Evolutionary conservation across 2,797 vertebrate species (phyloP).

Genomic region (Taenioides sp.): DNA sequence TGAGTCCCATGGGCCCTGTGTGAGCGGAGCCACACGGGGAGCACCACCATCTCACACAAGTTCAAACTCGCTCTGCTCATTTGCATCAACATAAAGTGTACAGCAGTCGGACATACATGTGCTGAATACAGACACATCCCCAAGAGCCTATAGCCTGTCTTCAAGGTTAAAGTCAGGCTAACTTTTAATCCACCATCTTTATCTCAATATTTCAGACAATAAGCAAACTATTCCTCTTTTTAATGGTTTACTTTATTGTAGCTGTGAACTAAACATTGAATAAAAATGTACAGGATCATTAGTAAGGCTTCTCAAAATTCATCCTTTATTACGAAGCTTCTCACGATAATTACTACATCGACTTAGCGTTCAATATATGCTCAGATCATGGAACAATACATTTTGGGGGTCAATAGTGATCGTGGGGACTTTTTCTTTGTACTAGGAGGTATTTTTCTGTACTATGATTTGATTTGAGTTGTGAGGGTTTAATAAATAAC

Average conservation of each 20-base stretch:
- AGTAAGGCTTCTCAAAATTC: too few relatives aligned
- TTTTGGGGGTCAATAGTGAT: too few relatives aligned
- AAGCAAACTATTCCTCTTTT: background rate
- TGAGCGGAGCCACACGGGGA: slow-evolving; percentile 71
- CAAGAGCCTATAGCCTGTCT: background rate
- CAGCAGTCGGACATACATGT: slow-evolving; percentile 18
- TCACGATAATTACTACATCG: too few relatives aligned
- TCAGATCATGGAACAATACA: too few relatives aligned
- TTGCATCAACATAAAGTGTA: slow-evolving; percentile 31
- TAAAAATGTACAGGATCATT: background rate
- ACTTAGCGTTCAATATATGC: too few relatives aligned
- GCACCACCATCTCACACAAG: slow-evolving; percentile 39
- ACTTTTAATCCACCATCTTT: slow-evolving; percentile 28
- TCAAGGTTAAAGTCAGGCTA: slow-evolving; percentile 44
- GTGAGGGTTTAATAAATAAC: too few relatives aligned
- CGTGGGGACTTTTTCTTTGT: too few relatives aligned
- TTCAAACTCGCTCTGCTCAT: slow-evolving; percentile 46
- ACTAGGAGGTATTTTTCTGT: too few relatives aligned
- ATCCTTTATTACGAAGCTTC: too few relatives aligned
- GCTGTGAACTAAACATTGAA: background rate
- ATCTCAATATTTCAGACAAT: slow-evolving; percentile 4
- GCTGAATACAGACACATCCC: slow-evolving; percentile 17
- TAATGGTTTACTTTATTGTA: background rate
- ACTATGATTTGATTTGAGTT: too few relatives aligned
- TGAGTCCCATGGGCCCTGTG: slow-evolving; percentile 80